Evolutionary conservation across 2,113 vertebrate genomes (phyloP).

Genomic region (Caranx ignobilis): DNA sequence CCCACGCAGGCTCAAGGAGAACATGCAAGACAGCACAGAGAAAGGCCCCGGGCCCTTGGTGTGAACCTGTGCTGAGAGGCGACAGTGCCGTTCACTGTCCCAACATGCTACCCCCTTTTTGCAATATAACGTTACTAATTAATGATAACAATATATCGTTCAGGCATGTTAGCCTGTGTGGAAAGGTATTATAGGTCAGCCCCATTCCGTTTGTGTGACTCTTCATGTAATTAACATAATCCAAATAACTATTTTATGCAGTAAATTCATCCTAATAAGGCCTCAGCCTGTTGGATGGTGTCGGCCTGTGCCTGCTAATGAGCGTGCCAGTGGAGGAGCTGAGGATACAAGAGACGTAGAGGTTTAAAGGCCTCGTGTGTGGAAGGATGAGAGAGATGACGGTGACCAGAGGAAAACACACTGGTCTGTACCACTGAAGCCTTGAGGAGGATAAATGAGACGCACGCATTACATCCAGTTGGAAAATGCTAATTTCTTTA

Average conservation of each 20-base stretch:
- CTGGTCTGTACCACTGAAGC: neutral
- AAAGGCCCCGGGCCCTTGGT: no score
- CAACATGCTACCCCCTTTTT: no score
- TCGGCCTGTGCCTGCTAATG: slow-evolving; percentile 22
- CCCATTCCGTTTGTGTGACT: no score
- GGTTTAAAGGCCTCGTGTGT: slow-evolving; percentile 1
- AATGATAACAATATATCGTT: no score
- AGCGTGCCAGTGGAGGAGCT: neutral
- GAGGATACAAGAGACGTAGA: neutral
- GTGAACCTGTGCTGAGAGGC: no score
- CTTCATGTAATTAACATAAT: neutral
- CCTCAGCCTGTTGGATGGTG: neutral
- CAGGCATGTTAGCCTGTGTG: neutral
- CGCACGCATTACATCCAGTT: neutral
- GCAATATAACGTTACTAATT: no score
- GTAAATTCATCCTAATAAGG: slow-evolving; percentile 1
- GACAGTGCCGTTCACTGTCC: no score
- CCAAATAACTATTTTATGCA: slow-evolving; percentile 3
- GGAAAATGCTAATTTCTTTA: neutral
- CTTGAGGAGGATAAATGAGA: neutral
- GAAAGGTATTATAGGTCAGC: neutral
- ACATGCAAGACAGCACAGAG: no score
- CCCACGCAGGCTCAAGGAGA: no score
- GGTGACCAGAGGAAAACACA: neutral
- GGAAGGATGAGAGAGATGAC: neutral